Evolutionary conservation across 2,113 vertebrate genomes (phyloP).

Genomic region (Hemichromis elongatus): DNA sequence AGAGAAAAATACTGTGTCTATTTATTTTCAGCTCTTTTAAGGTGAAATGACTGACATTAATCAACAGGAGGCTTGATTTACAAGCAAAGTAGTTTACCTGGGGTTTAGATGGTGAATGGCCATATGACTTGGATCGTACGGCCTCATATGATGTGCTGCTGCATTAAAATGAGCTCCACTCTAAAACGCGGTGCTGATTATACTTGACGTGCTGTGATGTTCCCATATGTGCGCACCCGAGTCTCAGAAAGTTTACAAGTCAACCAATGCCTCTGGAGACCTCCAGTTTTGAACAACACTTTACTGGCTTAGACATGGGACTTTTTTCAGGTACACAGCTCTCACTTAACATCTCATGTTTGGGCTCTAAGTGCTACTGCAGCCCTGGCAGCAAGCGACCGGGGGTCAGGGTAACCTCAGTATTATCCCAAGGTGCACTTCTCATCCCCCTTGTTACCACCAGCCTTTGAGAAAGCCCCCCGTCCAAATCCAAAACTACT

Average conservation of each 20-base stretch:
- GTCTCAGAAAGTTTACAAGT: constrained; percentile 56
- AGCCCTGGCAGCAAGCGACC: constrained; percentile 22
- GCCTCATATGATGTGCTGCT: neutral
- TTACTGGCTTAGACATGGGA: neutral
- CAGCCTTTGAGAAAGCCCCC: constrained; percentile 52
- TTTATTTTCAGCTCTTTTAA: constrained; percentile 22
- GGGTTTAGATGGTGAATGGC: neutral
- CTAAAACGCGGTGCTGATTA: constrained; percentile 61
- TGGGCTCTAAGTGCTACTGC: constrained; percentile 32
- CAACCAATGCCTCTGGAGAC: neutral
- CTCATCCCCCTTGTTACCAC: constrained; percentile 37
- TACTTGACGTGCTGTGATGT: constrained; percentile 31
- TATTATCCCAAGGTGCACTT: constrained; percentile 56
- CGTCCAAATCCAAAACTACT: constrained; percentile 47
- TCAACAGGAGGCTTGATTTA: neutral
- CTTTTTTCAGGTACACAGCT: constrained; percentile 34
- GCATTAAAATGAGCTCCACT: constrained; percentile 13
- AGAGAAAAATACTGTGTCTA: neutral
- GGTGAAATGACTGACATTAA: neutral
- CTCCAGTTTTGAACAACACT: constrained; percentile 1
- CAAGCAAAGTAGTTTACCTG: neutral
- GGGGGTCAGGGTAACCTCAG: constrained; percentile 51
- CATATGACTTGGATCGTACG: neutral
- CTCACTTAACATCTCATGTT: neutral
- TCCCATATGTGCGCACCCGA: neutral